phyloP scores from a whole-genome alignment of 2,113 vertebrate genomes.

The Microcebus jonahi region DNA sequence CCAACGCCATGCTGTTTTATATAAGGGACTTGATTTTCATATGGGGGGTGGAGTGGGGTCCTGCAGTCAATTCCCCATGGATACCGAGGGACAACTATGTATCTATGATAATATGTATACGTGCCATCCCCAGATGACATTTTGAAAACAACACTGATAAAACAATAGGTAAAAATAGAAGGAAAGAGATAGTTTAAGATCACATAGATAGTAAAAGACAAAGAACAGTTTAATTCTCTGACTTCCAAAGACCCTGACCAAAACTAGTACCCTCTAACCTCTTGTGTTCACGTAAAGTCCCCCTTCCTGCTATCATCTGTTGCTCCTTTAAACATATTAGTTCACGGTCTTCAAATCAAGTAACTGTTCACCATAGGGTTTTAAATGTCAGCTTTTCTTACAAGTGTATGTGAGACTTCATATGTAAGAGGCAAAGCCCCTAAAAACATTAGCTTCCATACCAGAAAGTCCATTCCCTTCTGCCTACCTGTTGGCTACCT shows the following conservation, averaged over 20 bases:
- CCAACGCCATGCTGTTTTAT: background rate
- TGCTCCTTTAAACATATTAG: slow-evolving; percentile 2
- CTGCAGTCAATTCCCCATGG: background rate
- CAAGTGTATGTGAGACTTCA: background rate
- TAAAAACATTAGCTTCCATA: background rate
- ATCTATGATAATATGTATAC: background rate
- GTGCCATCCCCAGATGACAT: background rate
- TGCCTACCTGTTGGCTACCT: background rate
- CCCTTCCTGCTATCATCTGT: background rate
- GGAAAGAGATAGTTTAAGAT: background rate
- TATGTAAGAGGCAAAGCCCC: background rate
- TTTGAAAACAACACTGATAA: background rate
- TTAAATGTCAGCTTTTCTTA: background rate
- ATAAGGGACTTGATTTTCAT: background rate
- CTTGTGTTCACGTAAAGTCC: background rate
- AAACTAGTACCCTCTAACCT: background rate
- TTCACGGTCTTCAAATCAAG: background rate
- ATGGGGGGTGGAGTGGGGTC: background rate
- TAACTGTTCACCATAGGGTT: background rate
- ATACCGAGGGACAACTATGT: background rate
- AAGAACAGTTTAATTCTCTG: background rate
- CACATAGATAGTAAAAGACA: background rate
- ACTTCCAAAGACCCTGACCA: background rate
- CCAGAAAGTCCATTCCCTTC: background rate
- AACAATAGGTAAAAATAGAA: background rate